Evolutionary conservation across 2,797 vertebrate genomes (phyloP).

Genomic region (Varecia variegata): DNA sequence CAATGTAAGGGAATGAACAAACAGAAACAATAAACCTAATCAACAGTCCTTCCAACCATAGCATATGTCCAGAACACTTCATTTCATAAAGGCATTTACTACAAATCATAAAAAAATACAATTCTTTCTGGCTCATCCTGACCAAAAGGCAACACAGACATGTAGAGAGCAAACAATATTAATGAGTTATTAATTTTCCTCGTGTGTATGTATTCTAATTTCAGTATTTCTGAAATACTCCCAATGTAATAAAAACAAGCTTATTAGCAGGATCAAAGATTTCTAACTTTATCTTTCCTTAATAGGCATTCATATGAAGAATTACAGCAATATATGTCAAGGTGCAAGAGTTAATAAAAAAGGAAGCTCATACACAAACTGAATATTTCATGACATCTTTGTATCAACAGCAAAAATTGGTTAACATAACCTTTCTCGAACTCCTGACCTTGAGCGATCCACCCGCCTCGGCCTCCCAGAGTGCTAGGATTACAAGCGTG

Average conservation of each 20-base stretch:
- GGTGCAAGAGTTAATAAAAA: background rate
- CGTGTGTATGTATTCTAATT: background rate
- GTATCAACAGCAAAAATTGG: background rate
- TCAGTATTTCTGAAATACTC: background rate
- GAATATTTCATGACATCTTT: slow-evolving; percentile 14
- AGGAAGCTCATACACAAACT: background rate
- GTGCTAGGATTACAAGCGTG: too few relatives aligned
- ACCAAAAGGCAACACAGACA: slow-evolving; percentile 35
- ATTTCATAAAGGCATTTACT: background rate
- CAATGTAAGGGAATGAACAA: slow-evolving; percentile 12
- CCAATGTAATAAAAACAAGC: slow-evolving; percentile 17
- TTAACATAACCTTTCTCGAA: background rate
- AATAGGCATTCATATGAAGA: slow-evolving; percentile 18
- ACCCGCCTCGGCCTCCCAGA: too few relatives aligned
- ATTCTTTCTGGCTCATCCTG: background rate
- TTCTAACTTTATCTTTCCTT: slow-evolving; percentile 27
- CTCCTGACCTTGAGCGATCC: too few relatives aligned
- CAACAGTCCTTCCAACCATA: background rate
- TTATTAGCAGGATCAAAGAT: slow-evolving; percentile 16
- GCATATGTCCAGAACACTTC: background rate
- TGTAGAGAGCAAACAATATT: background rate
- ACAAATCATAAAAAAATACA: slow-evolving; percentile 32
- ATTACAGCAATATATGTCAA: background rate
- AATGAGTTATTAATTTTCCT: background rate
- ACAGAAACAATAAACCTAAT: background rate